These are phyloP conservation scores for Anguilla marmorata DNA, from an alignment of 2,797 vertebrate species.

Conservation along the genomic window DNA sequence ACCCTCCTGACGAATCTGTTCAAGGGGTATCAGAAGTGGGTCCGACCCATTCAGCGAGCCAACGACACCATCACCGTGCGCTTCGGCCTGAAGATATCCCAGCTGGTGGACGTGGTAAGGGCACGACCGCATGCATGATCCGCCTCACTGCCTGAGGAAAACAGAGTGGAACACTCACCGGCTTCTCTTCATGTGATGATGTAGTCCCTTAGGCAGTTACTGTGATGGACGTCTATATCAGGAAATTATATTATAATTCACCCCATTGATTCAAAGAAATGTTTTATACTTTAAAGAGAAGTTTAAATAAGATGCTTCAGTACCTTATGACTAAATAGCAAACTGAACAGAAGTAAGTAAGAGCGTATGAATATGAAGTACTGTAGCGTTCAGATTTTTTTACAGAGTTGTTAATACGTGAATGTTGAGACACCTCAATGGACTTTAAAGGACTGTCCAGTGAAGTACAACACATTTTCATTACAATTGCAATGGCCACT, in stretches of 20 bases:
- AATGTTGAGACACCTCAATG: background rate
- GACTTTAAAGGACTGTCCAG: no score
- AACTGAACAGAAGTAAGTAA: background rate
- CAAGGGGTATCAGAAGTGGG: constrained; percentile 92
- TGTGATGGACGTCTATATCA: no score
- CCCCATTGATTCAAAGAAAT: no score
- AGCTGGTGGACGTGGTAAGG: constrained; percentile 96
- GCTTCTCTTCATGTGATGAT: background rate
- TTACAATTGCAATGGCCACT: background rate
- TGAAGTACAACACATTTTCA: background rate
- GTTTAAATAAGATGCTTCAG: no score
- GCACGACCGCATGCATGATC: background rate
- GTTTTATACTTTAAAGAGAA: background rate
- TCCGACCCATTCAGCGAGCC: constrained; percentile 83
- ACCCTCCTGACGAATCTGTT: constrained; percentile 84
- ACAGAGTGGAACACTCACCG: background rate
- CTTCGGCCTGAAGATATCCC: constrained; percentile 94
- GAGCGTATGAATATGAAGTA: background rate
- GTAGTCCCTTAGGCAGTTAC: background rate
- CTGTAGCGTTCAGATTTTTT: no score
- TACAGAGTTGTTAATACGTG: background rate
- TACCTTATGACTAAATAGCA: no score
- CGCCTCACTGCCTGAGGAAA: background rate
- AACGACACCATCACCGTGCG: constrained; percentile 87
- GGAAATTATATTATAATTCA: no score